These are phyloP conservation scores for Drosophila atroscutellata DNA, from an alignment of 2,888 invertebrate genomes.

Conservation along the genomic window DNA sequence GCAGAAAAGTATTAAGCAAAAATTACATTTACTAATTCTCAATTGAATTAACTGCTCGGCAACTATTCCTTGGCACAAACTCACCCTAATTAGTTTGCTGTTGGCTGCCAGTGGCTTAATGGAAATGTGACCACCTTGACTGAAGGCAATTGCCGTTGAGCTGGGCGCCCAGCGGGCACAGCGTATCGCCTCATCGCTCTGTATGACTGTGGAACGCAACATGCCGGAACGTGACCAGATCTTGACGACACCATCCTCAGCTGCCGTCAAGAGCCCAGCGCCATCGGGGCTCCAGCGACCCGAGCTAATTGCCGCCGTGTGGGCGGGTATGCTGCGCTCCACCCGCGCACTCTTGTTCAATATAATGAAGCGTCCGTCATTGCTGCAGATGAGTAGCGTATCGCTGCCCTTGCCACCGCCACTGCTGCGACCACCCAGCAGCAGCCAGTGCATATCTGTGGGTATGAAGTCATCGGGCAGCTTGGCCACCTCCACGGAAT, in stretches of 20 bases:
- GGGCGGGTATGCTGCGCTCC: conserved; percentile 96
- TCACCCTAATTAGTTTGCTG: conserved; percentile 90
- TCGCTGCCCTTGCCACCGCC: conserved; percentile 87
- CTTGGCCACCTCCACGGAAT: conserved; percentile 91
- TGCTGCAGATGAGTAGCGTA: conserved; percentile 93
- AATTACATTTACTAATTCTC: too few relatives aligned
- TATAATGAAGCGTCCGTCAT: conserved; percentile 95
- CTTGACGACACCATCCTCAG: conserved; percentile 98
- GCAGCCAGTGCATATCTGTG: conserved; percentile 94
- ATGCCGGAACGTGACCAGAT: conserved; percentile 98
- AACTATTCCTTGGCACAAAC: conserved; percentile 2
- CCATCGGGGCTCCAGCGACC: conserved; percentile 98
- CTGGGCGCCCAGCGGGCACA: conserved; percentile 93
- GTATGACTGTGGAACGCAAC: conserved; percentile 94
- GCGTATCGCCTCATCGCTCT: conserved; percentile 93
- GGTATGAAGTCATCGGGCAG: conserved; percentile 94
- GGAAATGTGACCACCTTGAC: conserved; percentile 88
- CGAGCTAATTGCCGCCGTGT: conserved; percentile 94
- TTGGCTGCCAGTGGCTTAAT: conserved; percentile 91
- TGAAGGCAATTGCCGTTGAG: conserved; percentile 89
- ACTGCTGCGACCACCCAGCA: conserved; percentile 82
- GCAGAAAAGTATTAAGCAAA: too few relatives aligned
- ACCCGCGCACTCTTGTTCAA: conserved; percentile 95
- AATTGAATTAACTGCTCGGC: neutral
- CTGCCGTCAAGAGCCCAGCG: conserved; percentile 95